phyloP scores from a whole-genome alignment of 2,797 vertebrate genomes.

The Microhierax caerulescens region DNA sequence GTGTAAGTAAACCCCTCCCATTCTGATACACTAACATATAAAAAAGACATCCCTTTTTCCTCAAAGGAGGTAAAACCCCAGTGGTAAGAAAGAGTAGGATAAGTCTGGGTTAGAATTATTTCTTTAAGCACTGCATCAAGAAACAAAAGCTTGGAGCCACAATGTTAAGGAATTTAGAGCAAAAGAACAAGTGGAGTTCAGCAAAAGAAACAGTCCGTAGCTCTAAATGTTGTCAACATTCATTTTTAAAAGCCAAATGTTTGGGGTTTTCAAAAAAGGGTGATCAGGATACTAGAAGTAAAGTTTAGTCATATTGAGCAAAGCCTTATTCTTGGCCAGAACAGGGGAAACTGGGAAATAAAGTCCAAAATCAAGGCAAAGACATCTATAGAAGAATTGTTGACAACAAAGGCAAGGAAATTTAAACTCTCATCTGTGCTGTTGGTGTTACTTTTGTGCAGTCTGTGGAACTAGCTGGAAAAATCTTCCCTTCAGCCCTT shows the following conservation, averaged over 20 bases:
- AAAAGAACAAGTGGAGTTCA: background rate
- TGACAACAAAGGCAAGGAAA: background rate
- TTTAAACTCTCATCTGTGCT: background rate
- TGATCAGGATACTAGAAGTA: background rate
- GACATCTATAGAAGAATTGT: background rate
- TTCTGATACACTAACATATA: background rate
- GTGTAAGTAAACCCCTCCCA: background rate
- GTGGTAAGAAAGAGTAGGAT: background rate
- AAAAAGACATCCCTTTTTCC: background rate
- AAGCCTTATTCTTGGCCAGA: background rate
- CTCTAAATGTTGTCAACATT: background rate
- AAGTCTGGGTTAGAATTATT: background rate
- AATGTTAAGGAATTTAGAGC: background rate
- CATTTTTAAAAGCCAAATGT: background rate
- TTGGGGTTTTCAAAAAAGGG: background rate
- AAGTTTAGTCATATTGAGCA: background rate
- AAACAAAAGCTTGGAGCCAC: background rate
- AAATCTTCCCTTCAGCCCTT: background rate
- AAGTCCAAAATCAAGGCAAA: background rate
- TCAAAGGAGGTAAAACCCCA: background rate
- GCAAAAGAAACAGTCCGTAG: background rate
- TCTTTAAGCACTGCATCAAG: background rate
- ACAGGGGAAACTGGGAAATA: background rate
- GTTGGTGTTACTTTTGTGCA: background rate
- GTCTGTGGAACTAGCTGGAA: background rate